Conservation (phyloP, 2,113 vertebrate species). For the Osmerus mordax region DNA sequence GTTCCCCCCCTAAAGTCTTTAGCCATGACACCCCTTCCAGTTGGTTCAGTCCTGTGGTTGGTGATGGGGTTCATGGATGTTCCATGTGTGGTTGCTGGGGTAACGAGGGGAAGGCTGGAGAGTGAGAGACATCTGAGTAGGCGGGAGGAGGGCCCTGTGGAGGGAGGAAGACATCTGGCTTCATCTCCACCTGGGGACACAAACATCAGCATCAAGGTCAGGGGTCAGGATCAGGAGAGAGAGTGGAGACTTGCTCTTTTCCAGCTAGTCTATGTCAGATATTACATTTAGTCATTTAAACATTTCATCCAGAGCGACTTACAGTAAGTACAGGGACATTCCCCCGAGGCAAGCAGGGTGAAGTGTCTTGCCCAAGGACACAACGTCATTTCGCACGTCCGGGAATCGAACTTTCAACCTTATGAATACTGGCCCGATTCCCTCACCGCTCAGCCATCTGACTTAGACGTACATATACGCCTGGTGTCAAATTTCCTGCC, state of each 20-base stretch:
- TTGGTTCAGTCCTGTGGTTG: slow-evolving; percentile 1
- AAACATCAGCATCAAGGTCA: not conserved
- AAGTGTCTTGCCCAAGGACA: too few species aligned
- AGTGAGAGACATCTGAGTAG: slow-evolving; percentile 17
- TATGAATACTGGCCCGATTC: too few species aligned
- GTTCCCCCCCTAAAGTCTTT: not conserved
- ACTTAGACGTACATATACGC: too few species aligned
- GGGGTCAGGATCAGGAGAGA: not conserved
- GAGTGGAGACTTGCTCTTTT: not conserved
- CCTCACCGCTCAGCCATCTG: too few species aligned
- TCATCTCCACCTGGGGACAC: slow-evolving; percentile 25
- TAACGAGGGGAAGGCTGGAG: not conserved
- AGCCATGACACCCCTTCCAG: not conserved
- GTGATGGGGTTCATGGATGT: not conserved
- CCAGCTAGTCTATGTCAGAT: too few species aligned
- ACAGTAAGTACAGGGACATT: too few species aligned
- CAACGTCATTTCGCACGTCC: too few species aligned
- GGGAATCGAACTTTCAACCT: too few species aligned
- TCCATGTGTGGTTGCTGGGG: not conserved
- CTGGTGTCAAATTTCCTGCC: too few species aligned
- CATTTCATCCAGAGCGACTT: too few species aligned
- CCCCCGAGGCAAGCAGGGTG: too few species aligned
- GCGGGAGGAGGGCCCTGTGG: slow-evolving; percentile 28
- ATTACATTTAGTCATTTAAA: too few species aligned
- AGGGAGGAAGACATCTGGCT: slow-evolving; percentile 7